These are phyloP conservation scores for Scaptomyza montana DNA, from an alignment of 1,140 invertebrate species.

Conservation along the genomic window DNA sequence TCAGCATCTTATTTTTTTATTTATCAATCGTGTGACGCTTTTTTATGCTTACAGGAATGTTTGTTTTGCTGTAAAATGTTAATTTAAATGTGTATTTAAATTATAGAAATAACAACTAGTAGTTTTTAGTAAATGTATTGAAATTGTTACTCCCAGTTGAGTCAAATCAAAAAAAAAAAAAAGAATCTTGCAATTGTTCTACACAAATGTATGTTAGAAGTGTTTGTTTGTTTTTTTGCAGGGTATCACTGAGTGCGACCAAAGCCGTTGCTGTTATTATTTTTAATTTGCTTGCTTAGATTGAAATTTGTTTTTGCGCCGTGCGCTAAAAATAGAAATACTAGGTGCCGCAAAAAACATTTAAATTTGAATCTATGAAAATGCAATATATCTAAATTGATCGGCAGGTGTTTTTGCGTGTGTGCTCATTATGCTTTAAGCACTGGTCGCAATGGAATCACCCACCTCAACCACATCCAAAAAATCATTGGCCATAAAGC, in stretches of 20 bases:
- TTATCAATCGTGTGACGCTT: neutral
- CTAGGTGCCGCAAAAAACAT: slow-evolving; percentile 68
- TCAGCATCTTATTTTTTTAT: neutral
- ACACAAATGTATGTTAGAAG: neutral
- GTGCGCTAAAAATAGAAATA: slow-evolving; percentile 61
- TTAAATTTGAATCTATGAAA: slow-evolving; percentile 56
- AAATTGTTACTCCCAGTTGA: neutral
- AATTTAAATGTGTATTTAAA: too few relatives aligned
- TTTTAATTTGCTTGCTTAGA: slow-evolving; percentile 59
- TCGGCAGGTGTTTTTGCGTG: slow-evolving; percentile 39
- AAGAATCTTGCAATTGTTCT: too few relatives aligned
- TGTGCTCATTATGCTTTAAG: slow-evolving; percentile 31
- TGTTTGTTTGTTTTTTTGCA: neutral
- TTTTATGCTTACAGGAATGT: neutral
- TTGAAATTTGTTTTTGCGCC: slow-evolving; percentile 44
- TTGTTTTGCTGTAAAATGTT: too few relatives aligned
- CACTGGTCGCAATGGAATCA: slow-evolving; percentile 45
- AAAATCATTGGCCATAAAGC: slow-evolving; percentile 43
- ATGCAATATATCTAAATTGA: slow-evolving; percentile 66
- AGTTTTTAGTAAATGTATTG: too few relatives aligned
- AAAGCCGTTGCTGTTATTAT: neutral
- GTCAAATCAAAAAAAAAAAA: neutral
- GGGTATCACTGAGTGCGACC: slow-evolving; percentile 29
- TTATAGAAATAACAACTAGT: too few relatives aligned
- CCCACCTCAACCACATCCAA: slow-evolving; percentile 2